Percentiles rank a stretch among this genome's conserved stretches.
These are phyloP conservation scores for Girardinichthys multiradiatus DNA, from an alignment of 2,113 vertebrate genomes.

Conservation along the genomic window DNA sequence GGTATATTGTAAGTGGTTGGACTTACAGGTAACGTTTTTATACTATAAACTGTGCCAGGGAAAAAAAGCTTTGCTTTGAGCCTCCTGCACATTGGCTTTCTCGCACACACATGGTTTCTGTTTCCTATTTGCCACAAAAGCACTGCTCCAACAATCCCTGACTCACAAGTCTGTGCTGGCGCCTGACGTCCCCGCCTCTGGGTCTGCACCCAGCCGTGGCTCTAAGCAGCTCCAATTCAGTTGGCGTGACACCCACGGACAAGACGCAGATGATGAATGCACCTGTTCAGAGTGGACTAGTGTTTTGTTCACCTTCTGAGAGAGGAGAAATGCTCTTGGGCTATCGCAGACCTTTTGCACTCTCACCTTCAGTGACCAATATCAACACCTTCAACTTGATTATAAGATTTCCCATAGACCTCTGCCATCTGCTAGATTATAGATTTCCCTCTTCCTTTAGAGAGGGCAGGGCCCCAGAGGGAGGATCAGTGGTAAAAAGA, in stretches of 20 bases:
- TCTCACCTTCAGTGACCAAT: conserved; percentile 25
- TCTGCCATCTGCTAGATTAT: conserved; percentile 82
- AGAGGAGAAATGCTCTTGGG: conserved; percentile 15
- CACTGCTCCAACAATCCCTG: conserved; percentile 45
- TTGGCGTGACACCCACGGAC: conserved; percentile 41
- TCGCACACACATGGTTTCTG: conserved; percentile 39
- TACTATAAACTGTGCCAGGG: conserved; percentile 24
- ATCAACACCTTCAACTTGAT: conserved; percentile 60
- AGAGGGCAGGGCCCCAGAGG: conserved; percentile 73
- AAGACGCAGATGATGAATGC: conserved; percentile 28
- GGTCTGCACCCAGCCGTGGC: conserved; percentile 44
- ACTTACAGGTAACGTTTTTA: conserved; percentile 24
- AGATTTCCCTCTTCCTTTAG: conserved; percentile 76
- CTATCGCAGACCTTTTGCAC: conserved; percentile 22
- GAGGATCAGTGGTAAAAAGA: conserved; percentile 77
- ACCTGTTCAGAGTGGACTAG: conserved; percentile 30
- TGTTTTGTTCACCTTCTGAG: conserved; percentile 14
- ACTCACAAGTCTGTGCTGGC: conserved; percentile 53
- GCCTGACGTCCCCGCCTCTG: conserved; percentile 33
- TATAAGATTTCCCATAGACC: conserved; percentile 80
- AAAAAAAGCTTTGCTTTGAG: conserved; percentile 55
- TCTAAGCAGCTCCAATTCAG: conserved; percentile 41
- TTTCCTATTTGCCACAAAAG: conserved; percentile 43
- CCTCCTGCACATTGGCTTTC: conserved; percentile 38
- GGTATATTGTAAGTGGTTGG: conserved; percentile 2